These are phyloP conservation scores for Dryomyza anilis DNA, from an alignment of 2,888 invertebrate species.

Conservation along the genomic window DNA sequence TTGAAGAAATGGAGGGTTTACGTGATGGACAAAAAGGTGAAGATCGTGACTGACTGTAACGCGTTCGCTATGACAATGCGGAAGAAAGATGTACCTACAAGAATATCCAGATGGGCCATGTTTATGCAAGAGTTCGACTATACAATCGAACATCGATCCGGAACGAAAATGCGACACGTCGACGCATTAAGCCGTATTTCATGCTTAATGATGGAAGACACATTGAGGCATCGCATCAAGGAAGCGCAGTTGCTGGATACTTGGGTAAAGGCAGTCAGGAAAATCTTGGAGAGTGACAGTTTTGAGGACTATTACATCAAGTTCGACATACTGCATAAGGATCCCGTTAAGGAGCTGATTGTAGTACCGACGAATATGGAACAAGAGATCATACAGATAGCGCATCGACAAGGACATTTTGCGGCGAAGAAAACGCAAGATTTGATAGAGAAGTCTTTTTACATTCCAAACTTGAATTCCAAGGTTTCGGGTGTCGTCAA, in stretches of 20 bases:
- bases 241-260: slow-evolving; percentile 15
- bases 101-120: slow-evolving; percentile 18
- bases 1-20: slow-evolving; percentile 42
- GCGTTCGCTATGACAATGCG: slow-evolving; percentile 1
- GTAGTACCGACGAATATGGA: slow-evolving; percentile 49
- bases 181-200: slow-evolving; percentile 24
- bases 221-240: slow-evolving; percentile 3
- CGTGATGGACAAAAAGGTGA: slow-evolving; percentile 36
- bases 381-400: slow-evolving; percentile 46
- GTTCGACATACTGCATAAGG: slow-evolving; percentile 28
- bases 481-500: slow-evolving; percentile 22
- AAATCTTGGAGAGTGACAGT: slow-evolving; percentile 14
- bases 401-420: slow-evolving; percentile 45
- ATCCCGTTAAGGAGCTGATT: slow-evolving; percentile 30
- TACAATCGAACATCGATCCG: slow-evolving; percentile 19
- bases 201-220: slow-evolving; percentile 9
- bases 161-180: slow-evolving; percentile 18
- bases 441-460: slow-evolving; percentile 36
- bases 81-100: slow-evolving; percentile 6
- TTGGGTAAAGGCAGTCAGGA: slow-evolving; percentile 24
- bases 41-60: slow-evolving; percentile 10
- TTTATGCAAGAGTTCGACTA: slow-evolving; percentile 21
- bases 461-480: slow-evolving; percentile 29
- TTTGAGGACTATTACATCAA: slow-evolving; percentile 26
- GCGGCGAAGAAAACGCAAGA: background rate